Evolutionary conservation across 2,113 vertebrate species (phyloP).

Genomic region (Leptobrachium leishanense): DNA sequence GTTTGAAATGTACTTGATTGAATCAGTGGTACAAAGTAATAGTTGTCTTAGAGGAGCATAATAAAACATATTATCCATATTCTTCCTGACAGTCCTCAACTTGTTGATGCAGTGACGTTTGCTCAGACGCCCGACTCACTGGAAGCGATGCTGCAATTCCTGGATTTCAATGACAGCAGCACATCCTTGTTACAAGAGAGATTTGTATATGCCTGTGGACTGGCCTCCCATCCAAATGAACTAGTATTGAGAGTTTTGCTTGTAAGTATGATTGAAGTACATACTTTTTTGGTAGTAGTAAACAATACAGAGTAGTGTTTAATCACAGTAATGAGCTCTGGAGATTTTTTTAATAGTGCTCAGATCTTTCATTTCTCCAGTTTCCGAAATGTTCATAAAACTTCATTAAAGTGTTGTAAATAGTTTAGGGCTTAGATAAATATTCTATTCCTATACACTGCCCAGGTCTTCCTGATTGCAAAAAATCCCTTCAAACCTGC

Average conservation of each 20-base stretch:
- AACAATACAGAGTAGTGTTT: no score
- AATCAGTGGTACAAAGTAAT: neutral
- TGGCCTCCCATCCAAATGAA: conserved; percentile 88
- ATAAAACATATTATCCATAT: neutral
- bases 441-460: no score
- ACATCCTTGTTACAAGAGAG: conserved; percentile 82
- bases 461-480: no score
- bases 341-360: no score
- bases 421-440: no score
- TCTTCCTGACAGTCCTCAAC: conserved; percentile 77
- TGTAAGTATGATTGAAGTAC: conserved; percentile 67
- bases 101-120: conserved; percentile 88
- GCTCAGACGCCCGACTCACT: conserved; percentile 87
- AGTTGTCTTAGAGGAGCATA: neutral
- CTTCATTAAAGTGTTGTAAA: no score
- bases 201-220: conserved; percentile 93
- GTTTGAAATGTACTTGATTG: no score
- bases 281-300: no score
- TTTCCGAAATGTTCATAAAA: no score
- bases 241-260: conserved; percentile 79
- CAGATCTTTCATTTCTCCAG: no score
- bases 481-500: no score
- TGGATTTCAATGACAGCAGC: conserved; percentile 86
- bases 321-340: no score
- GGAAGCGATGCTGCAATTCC: conserved; percentile 82